Evolutionary conservation across 2,113 vertebrate species (phyloP).

Genomic region (Stigmatopora nigra): DNA sequence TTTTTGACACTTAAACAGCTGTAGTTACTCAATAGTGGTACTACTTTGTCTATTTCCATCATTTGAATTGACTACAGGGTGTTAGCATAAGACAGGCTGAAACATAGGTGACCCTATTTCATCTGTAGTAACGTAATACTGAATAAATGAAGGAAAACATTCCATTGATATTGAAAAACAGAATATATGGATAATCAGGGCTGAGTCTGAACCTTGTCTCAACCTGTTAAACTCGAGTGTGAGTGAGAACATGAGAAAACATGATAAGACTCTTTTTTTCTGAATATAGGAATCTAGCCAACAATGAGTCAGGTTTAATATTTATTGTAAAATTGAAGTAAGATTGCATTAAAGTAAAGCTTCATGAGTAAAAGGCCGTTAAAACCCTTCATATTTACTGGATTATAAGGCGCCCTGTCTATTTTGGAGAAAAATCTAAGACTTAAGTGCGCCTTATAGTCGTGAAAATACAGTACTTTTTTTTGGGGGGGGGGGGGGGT

Average conservation of each 20-base stretch:
- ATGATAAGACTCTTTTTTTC: slow-evolving; percentile 4
- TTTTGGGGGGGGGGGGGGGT: too few relatives aligned
- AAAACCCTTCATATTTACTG: slow-evolving; percentile 39
- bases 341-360: slow-evolving; percentile 21
- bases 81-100: background rate
- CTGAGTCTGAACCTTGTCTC: slow-evolving; percentile 54
- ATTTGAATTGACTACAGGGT: slow-evolving; percentile 4
- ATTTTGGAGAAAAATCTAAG: too few relatives aligned
- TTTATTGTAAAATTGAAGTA: slow-evolving; percentile 21
- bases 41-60: slow-evolving; percentile 18
- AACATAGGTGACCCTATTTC: slow-evolving; percentile 26
- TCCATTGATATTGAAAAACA: slow-evolving; percentile 66
- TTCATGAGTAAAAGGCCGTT: slow-evolving; percentile 41
- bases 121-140: slow-evolving; percentile 39
- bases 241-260: slow-evolving; percentile 22
- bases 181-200: slow-evolving; percentile 51
- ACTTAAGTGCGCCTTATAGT: too few relatives aligned
- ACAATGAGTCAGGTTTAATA: slow-evolving; percentile 31
- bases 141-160: slow-evolving; percentile 60
- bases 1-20: slow-evolving; percentile 8
- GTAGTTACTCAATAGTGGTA: slow-evolving; percentile 4
- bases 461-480: too few relatives aligned
- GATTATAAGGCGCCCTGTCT: too few relatives aligned
- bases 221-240: slow-evolving; percentile 44
- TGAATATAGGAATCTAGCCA: slow-evolving; percentile 27